Conservation (phyloP, 2,797 vertebrate species). For the Phalloptychus januarius region DNA sequence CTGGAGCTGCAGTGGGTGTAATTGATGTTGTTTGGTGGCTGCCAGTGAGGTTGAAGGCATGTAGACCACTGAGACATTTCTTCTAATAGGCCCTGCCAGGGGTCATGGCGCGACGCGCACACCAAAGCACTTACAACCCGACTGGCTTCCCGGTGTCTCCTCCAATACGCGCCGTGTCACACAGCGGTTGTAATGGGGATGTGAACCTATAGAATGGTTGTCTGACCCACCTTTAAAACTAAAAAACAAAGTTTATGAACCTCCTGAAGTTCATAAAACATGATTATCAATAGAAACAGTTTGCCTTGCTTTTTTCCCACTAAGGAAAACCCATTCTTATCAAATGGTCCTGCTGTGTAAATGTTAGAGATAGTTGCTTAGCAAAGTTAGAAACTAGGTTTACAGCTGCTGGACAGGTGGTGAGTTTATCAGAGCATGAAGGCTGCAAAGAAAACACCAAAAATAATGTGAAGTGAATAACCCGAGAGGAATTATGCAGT, state of each 20-base stretch:
- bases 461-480: neutral
- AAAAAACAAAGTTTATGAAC: conserved; percentile 8
- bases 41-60: conserved; percentile 73
- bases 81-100: conserved; percentile 75
- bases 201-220: neutral
- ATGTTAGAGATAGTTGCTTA: neutral
- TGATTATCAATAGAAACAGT: neutral
- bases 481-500: neutral
- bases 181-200: neutral
- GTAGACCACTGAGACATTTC: conserved; percentile 72
- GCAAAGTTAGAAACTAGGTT: neutral
- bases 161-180: conserved; percentile 31
- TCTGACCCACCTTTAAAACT: conserved; percentile 9
- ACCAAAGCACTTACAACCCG: conserved; percentile 65
- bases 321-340: neutral
- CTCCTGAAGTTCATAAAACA: conserved; percentile 4
- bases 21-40: conserved; percentile 79
- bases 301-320: neutral
- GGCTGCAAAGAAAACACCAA: neutral
- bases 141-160: conserved; percentile 49
- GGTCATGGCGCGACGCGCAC: conserved; percentile 65
- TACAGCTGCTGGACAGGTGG: neutral
- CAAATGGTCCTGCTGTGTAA: neutral
- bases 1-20: conserved; percentile 68
- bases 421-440: neutral